Evolutionary conservation across 2,113 vertebrate genomes (phyloP).

Genomic region (Oplegnathus fasciatus): DNA sequence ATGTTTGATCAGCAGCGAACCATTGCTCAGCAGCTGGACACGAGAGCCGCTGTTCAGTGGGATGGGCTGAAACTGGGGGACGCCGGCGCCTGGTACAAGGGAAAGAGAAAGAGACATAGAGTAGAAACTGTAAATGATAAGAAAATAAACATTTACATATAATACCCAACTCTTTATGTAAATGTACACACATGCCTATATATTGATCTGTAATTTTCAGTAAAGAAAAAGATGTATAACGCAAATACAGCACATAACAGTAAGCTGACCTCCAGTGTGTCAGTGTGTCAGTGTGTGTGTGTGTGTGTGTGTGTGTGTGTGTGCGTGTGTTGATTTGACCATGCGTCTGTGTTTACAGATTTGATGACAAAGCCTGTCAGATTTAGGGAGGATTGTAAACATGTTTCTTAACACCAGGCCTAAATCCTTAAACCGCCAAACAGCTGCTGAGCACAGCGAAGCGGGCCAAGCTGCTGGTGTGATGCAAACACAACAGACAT

Average conservation of each 20-base stretch:
- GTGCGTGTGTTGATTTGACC: slow-evolving; percentile 45
- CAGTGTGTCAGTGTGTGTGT: background rate
- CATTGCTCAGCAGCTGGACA: slow-evolving; percentile 95
- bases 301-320: slow-evolving; percentile 1
- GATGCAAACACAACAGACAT: slow-evolving; percentile 75
- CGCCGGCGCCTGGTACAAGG: slow-evolving; percentile 90
- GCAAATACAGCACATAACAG: background rate
- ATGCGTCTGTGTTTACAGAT: slow-evolving; percentile 72
- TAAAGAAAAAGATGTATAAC: background rate
- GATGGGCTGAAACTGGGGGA: slow-evolving; percentile 98
- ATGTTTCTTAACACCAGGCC: slow-evolving; percentile 76
- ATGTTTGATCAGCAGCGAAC: slow-evolving; percentile 96
- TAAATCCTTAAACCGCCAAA: slow-evolving; percentile 78
- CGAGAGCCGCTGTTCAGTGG: slow-evolving; percentile 91
- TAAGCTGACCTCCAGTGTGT: slow-evolving; percentile 30
- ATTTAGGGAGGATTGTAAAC: slow-evolving; percentile 73
- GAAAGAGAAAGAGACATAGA: background rate
- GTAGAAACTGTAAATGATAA: background rate
- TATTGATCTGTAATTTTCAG: background rate
- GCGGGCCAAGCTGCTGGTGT: slow-evolving; percentile 54
- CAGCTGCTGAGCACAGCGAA: slow-evolving; percentile 72
- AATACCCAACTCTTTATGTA: background rate
- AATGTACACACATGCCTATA: background rate
- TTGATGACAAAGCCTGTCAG: slow-evolving; percentile 69
- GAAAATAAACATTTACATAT: background rate